Percentiles rank a stretch among this genome's conserved stretches.
These are phyloP conservation scores for Lagocephalus sceleratus DNA, from an alignment of 2,797 vertebrate species.

Conservation along the genomic window DNA sequence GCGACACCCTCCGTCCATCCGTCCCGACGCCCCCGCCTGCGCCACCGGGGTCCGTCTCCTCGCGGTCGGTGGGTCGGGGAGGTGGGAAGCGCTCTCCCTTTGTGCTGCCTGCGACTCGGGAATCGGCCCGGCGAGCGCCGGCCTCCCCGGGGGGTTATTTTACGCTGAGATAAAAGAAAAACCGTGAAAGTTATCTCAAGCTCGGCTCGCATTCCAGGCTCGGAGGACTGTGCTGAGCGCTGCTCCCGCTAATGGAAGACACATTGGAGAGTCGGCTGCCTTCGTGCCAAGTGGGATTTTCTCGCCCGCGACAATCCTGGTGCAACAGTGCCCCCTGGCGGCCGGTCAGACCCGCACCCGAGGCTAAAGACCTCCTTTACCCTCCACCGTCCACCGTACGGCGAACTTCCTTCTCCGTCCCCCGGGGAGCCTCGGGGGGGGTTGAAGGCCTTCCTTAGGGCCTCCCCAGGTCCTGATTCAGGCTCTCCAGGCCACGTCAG, in stretches of 20 bases:
- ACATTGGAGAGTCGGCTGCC: conserved; percentile 55
- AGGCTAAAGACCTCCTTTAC: too few relatives aligned
- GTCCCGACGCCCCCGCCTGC: too few relatives aligned
- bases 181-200: conserved; percentile 56
- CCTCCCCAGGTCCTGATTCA: too few relatives aligned
- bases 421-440: too few relatives aligned
- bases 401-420: too few relatives aligned
- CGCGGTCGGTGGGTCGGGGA: neutral
- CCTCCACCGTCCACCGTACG: too few relatives aligned
- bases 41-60: too few relatives aligned
- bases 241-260: conserved; percentile 66
- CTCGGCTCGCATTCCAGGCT: conserved; percentile 64
- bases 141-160: conserved; percentile 43
- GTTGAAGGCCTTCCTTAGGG: too few relatives aligned
- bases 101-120: conserved; percentile 25
- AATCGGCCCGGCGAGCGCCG: conserved; percentile 47
- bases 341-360: too few relatives aligned
- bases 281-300: conserved; percentile 24
- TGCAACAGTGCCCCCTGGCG: conserved; percentile 70
- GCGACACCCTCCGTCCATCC: too few relatives aligned
- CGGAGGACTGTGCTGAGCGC: conserved; percentile 56
- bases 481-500: too few relatives aligned
- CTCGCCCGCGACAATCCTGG: conserved; percentile 32
- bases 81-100: conserved; percentile 19
- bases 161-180: conserved; percentile 59